Base-by-base conservation (phyloP, 2,888 invertebrate genomes). In the Scrobipalpa atriplicella region DNA sequence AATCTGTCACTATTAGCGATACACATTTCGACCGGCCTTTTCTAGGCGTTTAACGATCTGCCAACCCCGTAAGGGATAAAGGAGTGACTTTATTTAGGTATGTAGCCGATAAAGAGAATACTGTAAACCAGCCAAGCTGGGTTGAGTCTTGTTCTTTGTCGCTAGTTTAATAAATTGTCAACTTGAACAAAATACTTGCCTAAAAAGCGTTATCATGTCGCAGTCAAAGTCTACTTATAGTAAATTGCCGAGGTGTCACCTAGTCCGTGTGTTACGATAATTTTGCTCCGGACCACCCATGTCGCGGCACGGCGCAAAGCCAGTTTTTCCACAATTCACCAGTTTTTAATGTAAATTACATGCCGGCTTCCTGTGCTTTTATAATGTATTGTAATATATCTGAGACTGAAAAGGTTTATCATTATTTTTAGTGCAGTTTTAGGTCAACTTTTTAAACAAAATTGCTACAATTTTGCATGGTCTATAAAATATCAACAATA, bases 151-250 rank as follows among this genome's bases (percentile, higher is more conserved):
- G 43, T 13, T 10, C 3, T 43, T 13, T 13, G 3, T 13, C 11
- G 10, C 13, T 16, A 16, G n/a, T 16, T 2, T 43, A 43, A 43
- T 43, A 47, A 47, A 47, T 47, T 6, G 16, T 47, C 47, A 47
- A n/a, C 54, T 54, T 10, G 63, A 52, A 16, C 13, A 16, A 47
- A 65, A 21, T 68, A 72, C 29, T 70, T 69, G 66, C 62, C 58
- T 21, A 54, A 54, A 54, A 54, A 21, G 54, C 54, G 16, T 54
- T 21, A 54, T 54, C 54, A 54, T 54, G 54, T 54, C 54, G 21
- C 54, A 21, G 54, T 18, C 54, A 54, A 54, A 54, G 6, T n/a
- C 10, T 8, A 21, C 54, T 21, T 8, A 21, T 21, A 54, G 54
- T 54, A 54, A 54, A 54, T 19, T 54, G 54, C 54, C 54, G 54